Evolutionary conservation across 2,113 vertebrate genomes (phyloP).

Genomic region (Beaufortia kweichowensis): DNA sequence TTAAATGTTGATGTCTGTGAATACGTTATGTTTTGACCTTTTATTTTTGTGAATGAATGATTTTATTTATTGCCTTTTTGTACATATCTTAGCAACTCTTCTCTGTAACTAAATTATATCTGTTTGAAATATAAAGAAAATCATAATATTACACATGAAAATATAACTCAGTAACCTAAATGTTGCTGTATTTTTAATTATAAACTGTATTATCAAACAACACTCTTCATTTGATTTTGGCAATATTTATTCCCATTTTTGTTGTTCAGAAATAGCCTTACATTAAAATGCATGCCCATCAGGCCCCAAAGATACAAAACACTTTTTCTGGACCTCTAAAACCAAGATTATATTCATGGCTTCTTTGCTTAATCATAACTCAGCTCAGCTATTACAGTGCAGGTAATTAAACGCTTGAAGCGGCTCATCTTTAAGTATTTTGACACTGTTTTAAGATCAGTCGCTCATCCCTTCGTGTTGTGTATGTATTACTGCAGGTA

Average conservation of each 20-base stretch:
- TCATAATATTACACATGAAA: background rate
- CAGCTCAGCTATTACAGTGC: background rate
- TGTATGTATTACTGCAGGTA: constrained; percentile 32
- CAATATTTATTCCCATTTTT: background rate
- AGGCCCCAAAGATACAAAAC: background rate
- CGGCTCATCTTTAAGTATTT: background rate
- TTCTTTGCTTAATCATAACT: background rate
- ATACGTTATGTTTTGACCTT: background rate
- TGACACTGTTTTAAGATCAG: background rate
- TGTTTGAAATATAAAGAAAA: background rate
- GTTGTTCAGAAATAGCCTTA: background rate
- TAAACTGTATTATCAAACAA: background rate
- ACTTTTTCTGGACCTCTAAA: background rate
- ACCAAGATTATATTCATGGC: background rate
- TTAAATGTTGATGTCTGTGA: background rate
- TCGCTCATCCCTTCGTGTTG: background rate
- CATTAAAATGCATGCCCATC: background rate
- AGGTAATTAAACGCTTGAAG: background rate
- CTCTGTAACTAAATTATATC: constrained; percentile 11
- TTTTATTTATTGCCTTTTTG: background rate
- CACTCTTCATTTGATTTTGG: background rate
- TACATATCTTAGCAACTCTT: background rate
- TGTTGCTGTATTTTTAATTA: too few species aligned
- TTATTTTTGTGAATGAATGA: background rate
- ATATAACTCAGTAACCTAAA: background rate